phyloP scores from a whole-genome alignment of 2,888 invertebrate species.

The Acrobasis suavella region DNA sequence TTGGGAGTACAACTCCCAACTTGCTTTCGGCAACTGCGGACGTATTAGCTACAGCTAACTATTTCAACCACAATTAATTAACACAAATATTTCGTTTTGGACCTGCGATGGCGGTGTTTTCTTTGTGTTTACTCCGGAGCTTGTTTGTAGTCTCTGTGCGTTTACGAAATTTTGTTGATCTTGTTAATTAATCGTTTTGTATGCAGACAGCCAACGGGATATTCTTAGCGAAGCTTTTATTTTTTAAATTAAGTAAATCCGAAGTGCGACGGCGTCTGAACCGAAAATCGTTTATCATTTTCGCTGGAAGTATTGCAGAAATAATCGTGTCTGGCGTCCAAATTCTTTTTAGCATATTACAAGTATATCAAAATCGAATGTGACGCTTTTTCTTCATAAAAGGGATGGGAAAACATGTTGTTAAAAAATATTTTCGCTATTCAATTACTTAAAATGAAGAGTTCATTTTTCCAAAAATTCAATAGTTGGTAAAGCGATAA shows the following conservation, averaged over 20 bases:
- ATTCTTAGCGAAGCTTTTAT: slow-evolving; percentile 49
- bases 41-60: slow-evolving; percentile 7
- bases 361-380: slow-evolving; percentile 3
- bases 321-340: slow-evolving; percentile 14
- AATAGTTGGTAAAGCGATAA: neutral
- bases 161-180: slow-evolving; percentile 67
- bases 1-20: neutral
- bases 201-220: slow-evolving; percentile 59
- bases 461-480: neutral
- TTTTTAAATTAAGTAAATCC: slow-evolving; percentile 44
- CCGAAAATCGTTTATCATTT: slow-evolving; percentile 42
- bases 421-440: neutral
- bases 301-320: slow-evolving; percentile 25
- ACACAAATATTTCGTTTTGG: slow-evolving; percentile 51
- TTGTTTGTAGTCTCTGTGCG: slow-evolving; percentile 56
- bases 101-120: slow-evolving; percentile 51
- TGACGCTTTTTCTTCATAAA: slow-evolving; percentile 1
- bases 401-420: neutral
- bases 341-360: slow-evolving; percentile 14
- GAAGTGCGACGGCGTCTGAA: slow-evolving; percentile 35
- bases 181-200: slow-evolving; percentile 76
- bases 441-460: neutral
- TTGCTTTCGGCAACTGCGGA: slow-evolving; percentile 5
- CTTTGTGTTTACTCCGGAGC: slow-evolving; percentile 50
- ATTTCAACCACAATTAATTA: slow-evolving; percentile 50